phyloP scores from a whole-genome alignment of 1,140 invertebrate genomes.

The Delia radicum region DNA sequence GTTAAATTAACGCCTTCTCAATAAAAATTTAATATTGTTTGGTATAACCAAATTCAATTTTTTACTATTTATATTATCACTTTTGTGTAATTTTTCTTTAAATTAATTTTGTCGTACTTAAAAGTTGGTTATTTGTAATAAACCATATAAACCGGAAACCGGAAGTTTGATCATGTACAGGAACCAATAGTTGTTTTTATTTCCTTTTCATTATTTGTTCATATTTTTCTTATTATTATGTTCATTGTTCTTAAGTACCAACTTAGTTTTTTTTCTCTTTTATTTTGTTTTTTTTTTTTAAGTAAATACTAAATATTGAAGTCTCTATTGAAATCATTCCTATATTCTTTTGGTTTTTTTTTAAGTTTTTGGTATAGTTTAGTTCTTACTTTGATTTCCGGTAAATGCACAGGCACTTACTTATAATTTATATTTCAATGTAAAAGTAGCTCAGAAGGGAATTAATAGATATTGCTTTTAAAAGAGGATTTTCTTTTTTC shows the following conservation, averaged over 20 bases:
- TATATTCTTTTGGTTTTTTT: not conserved
- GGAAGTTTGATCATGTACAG: not conserved
- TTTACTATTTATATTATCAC: no score
- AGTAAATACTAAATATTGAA: not conserved
- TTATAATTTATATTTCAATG: not conserved
- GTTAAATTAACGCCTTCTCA: no score
- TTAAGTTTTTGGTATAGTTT: not conserved
- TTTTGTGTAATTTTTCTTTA: not conserved
- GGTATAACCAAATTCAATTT: no score
- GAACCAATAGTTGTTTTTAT: not conserved
- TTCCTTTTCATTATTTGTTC: not conserved
- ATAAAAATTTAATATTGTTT: no score
- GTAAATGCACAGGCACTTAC: not conserved
- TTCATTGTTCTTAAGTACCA: not conserved
- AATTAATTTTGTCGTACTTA: not conserved
- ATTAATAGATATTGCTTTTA: no score
- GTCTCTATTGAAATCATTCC: not conserved
- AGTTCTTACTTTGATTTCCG: not conserved
- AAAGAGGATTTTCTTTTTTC: no score
- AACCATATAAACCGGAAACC: not conserved
- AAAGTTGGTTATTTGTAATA: not conserved
- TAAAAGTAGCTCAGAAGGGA: no score
- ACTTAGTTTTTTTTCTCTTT: not conserved
- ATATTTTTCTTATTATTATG: not conserved
- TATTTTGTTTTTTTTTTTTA: not conserved